phyloP scores from a whole-genome alignment of 2,888 invertebrate genomes.

The Gonocerus acuteangulatus region DNA sequence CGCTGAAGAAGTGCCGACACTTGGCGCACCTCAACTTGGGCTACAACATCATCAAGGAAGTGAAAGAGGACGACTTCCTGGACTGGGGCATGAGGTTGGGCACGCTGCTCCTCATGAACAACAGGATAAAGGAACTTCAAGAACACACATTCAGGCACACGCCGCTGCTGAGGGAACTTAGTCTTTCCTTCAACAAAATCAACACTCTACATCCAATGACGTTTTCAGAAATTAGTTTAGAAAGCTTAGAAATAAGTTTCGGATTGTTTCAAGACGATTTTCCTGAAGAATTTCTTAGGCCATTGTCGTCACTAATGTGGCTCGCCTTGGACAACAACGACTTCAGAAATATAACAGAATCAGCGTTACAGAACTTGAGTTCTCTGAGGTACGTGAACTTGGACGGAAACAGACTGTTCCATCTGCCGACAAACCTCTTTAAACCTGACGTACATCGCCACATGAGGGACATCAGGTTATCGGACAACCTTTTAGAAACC shows the following conservation, averaged over 20 bases:
- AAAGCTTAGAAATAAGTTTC: slow-evolving; percentile 78
- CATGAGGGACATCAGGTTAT: slow-evolving; percentile 69
- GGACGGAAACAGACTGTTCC: slow-evolving; percentile 75
- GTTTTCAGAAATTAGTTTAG: slow-evolving; percentile 68
- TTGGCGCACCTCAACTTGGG: slow-evolving; percentile 79
- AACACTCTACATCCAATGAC: slow-evolving; percentile 72
- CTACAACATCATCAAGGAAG: slow-evolving; percentile 72
- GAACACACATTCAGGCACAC: slow-evolving; percentile 64
- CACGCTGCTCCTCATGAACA: slow-evolving; percentile 75
- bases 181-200: slow-evolving; percentile 84
- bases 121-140: slow-evolving; percentile 63
- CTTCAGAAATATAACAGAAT: slow-evolving; percentile 63
- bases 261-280: slow-evolving; percentile 72
- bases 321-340: slow-evolving; percentile 82
- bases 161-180: slow-evolving; percentile 73
- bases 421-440: slow-evolving; percentile 61
- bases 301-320: slow-evolving; percentile 68
- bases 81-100: slow-evolving; percentile 72
- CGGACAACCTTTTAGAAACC: slow-evolving; percentile 67
- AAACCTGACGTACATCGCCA: slow-evolving; percentile 62
- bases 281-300: slow-evolving; percentile 66
- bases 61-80: slow-evolving; percentile 59
- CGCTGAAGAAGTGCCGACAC: slow-evolving; percentile 63
- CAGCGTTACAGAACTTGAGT: slow-evolving; percentile 59
- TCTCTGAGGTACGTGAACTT: slow-evolving; percentile 73